Conservation (phyloP, 2,113 vertebrate species). For the Elachura formosa region DNA sequence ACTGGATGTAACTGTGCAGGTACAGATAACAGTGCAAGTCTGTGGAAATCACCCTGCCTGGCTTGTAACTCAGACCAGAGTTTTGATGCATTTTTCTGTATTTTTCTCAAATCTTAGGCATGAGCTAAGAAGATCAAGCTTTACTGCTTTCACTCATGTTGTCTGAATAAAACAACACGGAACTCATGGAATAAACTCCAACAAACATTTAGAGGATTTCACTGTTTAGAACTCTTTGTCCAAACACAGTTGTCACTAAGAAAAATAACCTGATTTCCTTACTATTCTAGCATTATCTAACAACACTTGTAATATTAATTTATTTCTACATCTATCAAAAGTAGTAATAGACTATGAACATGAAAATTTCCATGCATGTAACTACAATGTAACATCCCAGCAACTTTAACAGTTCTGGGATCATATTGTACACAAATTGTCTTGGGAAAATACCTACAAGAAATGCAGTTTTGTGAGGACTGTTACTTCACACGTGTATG, state of each 20-base stretch:
- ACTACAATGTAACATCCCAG: background rate
- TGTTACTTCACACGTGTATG: background rate
- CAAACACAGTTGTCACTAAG: background rate
- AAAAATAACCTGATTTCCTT: background rate
- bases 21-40: background rate
- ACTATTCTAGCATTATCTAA: background rate
- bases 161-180: background rate
- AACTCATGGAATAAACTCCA: background rate
- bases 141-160: background rate
- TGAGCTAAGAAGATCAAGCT: accelerated
- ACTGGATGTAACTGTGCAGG: accelerated
- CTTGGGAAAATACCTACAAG: background rate
- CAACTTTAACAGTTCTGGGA: background rate
- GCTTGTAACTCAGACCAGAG: background rate
- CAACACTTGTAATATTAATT: background rate
- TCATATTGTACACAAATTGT: too few relatives aligned
- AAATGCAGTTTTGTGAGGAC: background rate
- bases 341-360: background rate
- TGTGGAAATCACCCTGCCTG: background rate
- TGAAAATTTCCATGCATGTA: background rate
- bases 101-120: background rate
- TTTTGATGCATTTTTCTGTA: background rate
- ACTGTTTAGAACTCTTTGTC: background rate
- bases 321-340: background rate
- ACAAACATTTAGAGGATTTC: background rate